Evolutionary conservation across 2,113 vertebrate species (phyloP), one percentile per base, ranked within the genome.

Genomic region (Orientallactaga bullata): DNA sequence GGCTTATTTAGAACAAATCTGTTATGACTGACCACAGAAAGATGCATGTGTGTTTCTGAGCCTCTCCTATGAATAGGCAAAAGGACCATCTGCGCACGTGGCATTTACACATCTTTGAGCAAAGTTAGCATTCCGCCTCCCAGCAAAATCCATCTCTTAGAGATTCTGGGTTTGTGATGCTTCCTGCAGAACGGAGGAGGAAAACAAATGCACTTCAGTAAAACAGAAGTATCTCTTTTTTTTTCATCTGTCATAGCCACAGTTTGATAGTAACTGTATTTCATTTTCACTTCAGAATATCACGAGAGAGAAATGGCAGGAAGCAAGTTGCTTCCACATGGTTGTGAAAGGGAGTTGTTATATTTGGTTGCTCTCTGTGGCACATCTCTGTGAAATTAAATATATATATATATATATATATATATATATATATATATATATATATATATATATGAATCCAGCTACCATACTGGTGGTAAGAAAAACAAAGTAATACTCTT

Each of bases 1-100:
- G 94, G 96, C 94, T 97, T 97, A 97, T 97, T 97, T 97, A 97
- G 97, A 97, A 97, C 95, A 97, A 97, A 97, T 97, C 97, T 97
- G 97, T 97, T 96, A 97, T 97, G 97, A 96, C 97, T 97, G 97
- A 97, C 97, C 97, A 97, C 94, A 96, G 96, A 97, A 96, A 96
- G 97, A 96, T 96, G 95, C 93, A 86, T 97, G 96, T 96, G 95
- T 97, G 96, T 96, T 97, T 97, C 95, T 91, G 96, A 97, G 96
- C 89, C 63, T 96, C 94, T 95, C 94, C 97, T 97, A 96, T 96
- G 97, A 97, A 97, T 97, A 97, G 96, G 97, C 97, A 96, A 97
- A 96, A 96, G 96, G 97, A 96, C 97, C 97, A 97, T 97, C 97
- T 97, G 97, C 88, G 96, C 97, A 96, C 94, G 92, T 97, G 97